Evolutionary conservation across 2,113 vertebrate genomes (phyloP), one percentile per base, ranked within the genome.

Genomic region (Cacatua alba): DNA sequence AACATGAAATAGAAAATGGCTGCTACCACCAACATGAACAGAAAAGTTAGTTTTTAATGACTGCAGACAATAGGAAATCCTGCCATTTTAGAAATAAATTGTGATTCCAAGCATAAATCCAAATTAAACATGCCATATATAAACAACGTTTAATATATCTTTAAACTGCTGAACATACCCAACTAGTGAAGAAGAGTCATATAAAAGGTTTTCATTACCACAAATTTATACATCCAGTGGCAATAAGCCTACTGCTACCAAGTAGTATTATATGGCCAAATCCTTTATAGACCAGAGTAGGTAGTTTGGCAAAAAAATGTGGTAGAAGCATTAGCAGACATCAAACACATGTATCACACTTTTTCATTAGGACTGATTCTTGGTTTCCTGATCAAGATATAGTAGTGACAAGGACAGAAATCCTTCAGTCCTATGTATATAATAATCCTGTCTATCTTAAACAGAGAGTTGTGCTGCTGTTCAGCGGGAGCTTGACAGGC

Each of bases 1-100:
- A 76, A 96, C 78, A 67, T 85, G 93, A 95, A 96, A 92, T 23
- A 94, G 82, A 93, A 97, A 97, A 94, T 82, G 80, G 75, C 65
- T 75, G 37, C 93, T 78, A 72, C 86, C 57, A 74, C 72, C 86
- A 46, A 52, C 2, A 4, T 28, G 51, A 70, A 72, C 44, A 76
- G 67, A 55, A 88, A 97, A 87, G 72, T 85, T 80, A 68, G 55
- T 48, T 86, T 88, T 80, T 65, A 85, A 77, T 46, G 79, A 77
- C 67, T 90, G 44, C 16, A 55, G 48, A 44, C 12, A 41, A 52
- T 5, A 87, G 41, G 46, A 95, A 90, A 82, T 75, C 20, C 80
- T 86, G 75, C n/a, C 60, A 60, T 72, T 91, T 94, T 57, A 69
- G 52, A 90, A 33, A 17, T 17, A 63, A 71, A 94, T 77, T 2